Percentiles rank a stretch among this genome's conserved stretches.
Conservation (phyloP, 2,113 vertebrate species). For the Oenanthe melanoleuca region DNA sequence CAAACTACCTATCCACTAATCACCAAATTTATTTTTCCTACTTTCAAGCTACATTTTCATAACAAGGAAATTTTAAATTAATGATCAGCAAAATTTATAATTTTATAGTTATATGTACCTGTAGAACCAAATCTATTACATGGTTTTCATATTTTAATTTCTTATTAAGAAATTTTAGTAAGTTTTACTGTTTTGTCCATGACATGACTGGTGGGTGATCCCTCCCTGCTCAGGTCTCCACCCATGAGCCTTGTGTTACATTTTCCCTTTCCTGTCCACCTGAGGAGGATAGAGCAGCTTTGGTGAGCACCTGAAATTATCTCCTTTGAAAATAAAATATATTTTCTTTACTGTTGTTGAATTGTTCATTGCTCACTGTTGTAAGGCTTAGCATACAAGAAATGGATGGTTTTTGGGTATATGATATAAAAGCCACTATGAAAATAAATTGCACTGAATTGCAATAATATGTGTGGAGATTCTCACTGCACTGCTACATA, state of each 20-base stretch:
- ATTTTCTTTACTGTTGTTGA: neutral
- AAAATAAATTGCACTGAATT: slow-evolving; percentile 5
- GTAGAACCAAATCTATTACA: neutral
- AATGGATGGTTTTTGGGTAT: neutral
- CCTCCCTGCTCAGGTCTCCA: neutral
- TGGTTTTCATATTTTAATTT: neutral
- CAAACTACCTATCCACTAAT: neutral
- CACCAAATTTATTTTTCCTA: neutral
- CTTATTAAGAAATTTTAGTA: neutral
- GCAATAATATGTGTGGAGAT: neutral
- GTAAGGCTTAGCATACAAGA: neutral
- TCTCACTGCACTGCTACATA: neutral
- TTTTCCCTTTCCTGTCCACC: neutral
- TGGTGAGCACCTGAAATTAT: neutral
- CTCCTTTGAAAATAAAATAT: neutral
- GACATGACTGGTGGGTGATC: neutral
- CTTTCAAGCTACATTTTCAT: neutral
- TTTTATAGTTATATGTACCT: neutral
- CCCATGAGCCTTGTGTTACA: neutral
- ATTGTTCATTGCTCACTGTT: neutral
- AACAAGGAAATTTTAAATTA: neutral
- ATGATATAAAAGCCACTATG: neutral
- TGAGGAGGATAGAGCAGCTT: neutral
- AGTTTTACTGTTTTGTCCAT: neutral
- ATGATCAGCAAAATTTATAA: neutral